Conservation (phyloP, 2,797 vertebrate species). For the Ficedula albicollis region DNA sequence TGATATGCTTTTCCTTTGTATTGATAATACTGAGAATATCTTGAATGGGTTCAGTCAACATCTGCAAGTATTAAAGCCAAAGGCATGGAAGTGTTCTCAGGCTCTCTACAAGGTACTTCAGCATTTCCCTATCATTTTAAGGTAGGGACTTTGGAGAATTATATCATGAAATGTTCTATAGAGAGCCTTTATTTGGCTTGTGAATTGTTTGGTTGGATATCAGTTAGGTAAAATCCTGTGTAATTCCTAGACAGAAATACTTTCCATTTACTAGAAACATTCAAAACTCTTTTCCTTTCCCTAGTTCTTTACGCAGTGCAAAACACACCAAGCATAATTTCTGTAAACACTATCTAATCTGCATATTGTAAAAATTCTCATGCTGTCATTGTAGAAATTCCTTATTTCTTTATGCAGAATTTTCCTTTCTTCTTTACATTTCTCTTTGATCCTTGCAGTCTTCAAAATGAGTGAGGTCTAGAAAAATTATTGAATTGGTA, state of each 20-base stretch:
- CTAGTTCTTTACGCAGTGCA: background rate
- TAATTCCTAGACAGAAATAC: background rate
- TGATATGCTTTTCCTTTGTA: background rate
- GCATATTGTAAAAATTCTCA: background rate
- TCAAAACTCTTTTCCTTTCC: background rate
- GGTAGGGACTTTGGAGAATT: background rate
- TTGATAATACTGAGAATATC: background rate
- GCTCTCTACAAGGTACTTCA: background rate
- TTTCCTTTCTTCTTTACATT: background rate
- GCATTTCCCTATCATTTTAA: background rate
- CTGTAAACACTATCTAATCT: background rate
- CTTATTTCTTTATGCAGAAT: background rate
- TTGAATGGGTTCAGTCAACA: background rate
- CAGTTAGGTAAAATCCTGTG: background rate
- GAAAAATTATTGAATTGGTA: background rate
- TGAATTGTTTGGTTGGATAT: background rate
- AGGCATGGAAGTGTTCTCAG: background rate
- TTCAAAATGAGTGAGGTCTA: background rate
- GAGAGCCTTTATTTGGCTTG: background rate
- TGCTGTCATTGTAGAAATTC: background rate
- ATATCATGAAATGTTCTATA: background rate
- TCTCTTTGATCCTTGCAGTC: background rate
- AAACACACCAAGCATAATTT: background rate
- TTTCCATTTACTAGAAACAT: background rate
- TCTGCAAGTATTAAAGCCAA: background rate